Evolutionary conservation across 2,888 invertebrate genomes (phyloP), one percentile per base, ranked within the genome.

Genomic region (Lycocerus yunnanus): DNA sequence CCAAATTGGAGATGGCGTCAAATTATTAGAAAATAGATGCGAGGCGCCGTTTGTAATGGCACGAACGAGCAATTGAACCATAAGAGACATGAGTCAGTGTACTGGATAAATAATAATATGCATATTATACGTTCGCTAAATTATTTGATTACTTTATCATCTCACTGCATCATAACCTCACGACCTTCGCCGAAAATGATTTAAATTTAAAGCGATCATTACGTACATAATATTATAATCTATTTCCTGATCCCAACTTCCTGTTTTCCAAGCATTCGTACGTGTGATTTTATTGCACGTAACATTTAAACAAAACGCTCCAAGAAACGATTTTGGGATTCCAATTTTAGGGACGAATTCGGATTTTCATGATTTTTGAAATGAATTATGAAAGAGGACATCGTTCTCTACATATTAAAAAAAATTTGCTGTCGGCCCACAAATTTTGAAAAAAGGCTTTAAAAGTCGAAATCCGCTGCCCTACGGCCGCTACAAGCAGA

Each of bases 1-100:
- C 77, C 76, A 74, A 75, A 78, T 79, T 78, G 78, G 71, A 70
- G 71, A 74, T 69, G 78, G 77, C 78, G 79, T 78, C 77, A 75
- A 72, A 16, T 63, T 63, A 63, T 60, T 16, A 60, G 60, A n/a
- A n/a, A 16, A 16, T 5, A 63, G 61, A 18, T 63, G 61, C 61
- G 20, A 63, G 61, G 61, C 61, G 61, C 61, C 61, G 61, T n/a
- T 43, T 43, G n/a, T 43, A 43, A 43, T 43, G n/a, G 43, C 43
- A 43, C 43, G 43, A 43, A 43, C 43, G 43, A 43, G 43, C 43
- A 43, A 43, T 43, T 43, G 43, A 43, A 43, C 43, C 43, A 43
- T 43, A n/a, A 24, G 27, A 27, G 43, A 13, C 43, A 43, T 43
- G 43, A 43, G 43, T 43, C 43, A 43, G 43, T 43, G 43, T 43